Base-by-base conservation (phyloP, 2,113 vertebrate species). In the Malurus elegans region DNA sequence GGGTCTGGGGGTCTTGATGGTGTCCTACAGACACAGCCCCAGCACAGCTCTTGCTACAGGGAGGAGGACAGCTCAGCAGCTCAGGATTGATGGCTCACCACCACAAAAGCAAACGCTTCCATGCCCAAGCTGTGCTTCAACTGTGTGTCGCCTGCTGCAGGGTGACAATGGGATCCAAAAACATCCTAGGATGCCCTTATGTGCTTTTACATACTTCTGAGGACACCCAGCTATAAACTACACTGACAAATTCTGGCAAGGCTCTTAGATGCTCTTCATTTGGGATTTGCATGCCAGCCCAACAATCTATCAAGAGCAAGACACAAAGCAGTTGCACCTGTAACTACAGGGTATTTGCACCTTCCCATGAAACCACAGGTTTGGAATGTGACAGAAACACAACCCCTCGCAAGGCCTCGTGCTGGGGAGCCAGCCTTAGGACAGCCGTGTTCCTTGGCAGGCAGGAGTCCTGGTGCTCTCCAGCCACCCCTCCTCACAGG, bases 371-470 rank as follows among this genome's bases (percentile, higher is more conserved):
- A 50, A 45, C 26, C 18, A 25, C 17, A 9, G 40, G 23, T 48
- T 29, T 2, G 8, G 25, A 40, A 57, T 1, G 6, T 4, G 19
- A 73, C 44, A 81, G 74, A 85, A 72, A 57, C 44, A 67, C 3
- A 8, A 60, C 8, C 36, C 26, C 69, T n/a, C 4, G 3, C 5
- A 16, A 78, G 53, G 42, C 79, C n/a, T 78, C 21, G 0, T 16
- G 44, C 70, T 74, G 42, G 13, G 13, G 67, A 61, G 26, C 40
- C 81, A 69, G 25, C 19, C 38, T 53, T 17, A 32, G 3, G 11
- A 61, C 31, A 4, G 1, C 1, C 0, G 1, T 23, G 38, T 42
- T 42, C 42, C 42, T 54, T 2, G 16, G 70, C 48, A 58, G 54
- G 76, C 53, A 45, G 47, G 19, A 67, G 23, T 9, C 28, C 58